These are phyloP conservation scores for Glaucopsyche alexis DNA, from an alignment of 2,888 invertebrate genomes.

Conservation along the genomic window DNA sequence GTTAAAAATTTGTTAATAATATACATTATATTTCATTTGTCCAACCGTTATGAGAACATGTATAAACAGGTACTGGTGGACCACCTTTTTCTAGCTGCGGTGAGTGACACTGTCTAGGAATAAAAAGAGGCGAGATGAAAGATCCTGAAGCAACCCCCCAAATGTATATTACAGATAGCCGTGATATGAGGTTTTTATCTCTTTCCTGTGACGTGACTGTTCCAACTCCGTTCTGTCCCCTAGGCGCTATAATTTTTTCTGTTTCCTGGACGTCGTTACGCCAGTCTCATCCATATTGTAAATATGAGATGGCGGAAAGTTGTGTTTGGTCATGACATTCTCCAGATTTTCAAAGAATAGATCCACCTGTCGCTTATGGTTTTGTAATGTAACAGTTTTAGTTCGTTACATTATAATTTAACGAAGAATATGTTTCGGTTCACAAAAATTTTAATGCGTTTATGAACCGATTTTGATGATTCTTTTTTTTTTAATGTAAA, in stretches of 20 bases:
- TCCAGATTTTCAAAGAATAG: slow-evolving; percentile 38
- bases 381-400: no score
- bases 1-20: no score
- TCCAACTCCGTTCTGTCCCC: slow-evolving; percentile 37
- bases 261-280: slow-evolving; percentile 37
- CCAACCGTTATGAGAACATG: slow-evolving; percentile 37
- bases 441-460: no score
- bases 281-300: slow-evolving; percentile 40
- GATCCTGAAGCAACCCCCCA: slow-evolving; percentile 38
- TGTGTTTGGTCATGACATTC: slow-evolving; percentile 33
- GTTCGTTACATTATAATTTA: no score
- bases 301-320: slow-evolving; percentile 33
- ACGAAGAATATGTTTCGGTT: no score
- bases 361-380: no score
- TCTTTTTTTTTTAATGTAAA: no score
- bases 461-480: no score
- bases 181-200: slow-evolving; percentile 39
- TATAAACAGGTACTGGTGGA: slow-evolving; percentile 35
- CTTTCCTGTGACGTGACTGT: slow-evolving; percentile 37
- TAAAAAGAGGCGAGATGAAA: slow-evolving; percentile 39
- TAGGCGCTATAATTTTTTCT: slow-evolving; percentile 38
- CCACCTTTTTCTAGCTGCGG: slow-evolving; percentile 40
- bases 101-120: slow-evolving; percentile 36
- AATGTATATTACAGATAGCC: slow-evolving; percentile 38
- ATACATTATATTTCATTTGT: no score